These are phyloP conservation scores for Trididemnum miniatum DNA, from an alignment of 23 tunicate species.

Conservation along the genomic window DNA sequence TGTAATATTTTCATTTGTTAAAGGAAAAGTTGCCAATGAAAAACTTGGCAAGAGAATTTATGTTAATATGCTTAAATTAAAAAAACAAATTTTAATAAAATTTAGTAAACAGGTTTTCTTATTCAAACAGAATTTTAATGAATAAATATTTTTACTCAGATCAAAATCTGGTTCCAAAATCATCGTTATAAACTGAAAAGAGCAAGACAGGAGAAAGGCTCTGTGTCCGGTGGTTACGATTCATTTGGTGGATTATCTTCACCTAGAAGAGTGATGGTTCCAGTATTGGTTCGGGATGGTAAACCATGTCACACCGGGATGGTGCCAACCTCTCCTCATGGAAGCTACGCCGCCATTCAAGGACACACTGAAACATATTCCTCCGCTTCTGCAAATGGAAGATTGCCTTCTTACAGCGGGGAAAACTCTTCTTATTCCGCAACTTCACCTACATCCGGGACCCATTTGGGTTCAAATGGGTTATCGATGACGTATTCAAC, in stretches of 20 bases:
- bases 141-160: too few relatives aligned
- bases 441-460: neutral
- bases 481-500: neutral
- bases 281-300: conserved; percentile 62
- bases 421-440: neutral
- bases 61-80: too few relatives aligned
- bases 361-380: neutral
- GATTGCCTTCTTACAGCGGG: neutral
- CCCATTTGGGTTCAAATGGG: conserved; percentile 18
- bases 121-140: too few relatives aligned
- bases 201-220: conserved; percentile 67
- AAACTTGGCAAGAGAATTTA: too few relatives aligned
- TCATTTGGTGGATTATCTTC: conserved; percentile 47
- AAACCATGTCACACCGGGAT: conserved; percentile 55
- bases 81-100: too few relatives aligned
- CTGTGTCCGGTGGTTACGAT: conserved; percentile 30
- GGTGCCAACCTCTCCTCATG: neutral
- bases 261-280: conserved; percentile 63
- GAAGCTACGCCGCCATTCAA: neutral
- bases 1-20: too few relatives aligned
- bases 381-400: neutral
- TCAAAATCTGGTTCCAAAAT: conserved; percentile 96
- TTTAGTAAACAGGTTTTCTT: too few relatives aligned
- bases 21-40: too few relatives aligned
- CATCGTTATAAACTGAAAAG: conserved; percentile 88